Evolutionary conservation across 1,140 invertebrate species (phyloP).

Genomic region (Adelges cooleyi): DNA sequence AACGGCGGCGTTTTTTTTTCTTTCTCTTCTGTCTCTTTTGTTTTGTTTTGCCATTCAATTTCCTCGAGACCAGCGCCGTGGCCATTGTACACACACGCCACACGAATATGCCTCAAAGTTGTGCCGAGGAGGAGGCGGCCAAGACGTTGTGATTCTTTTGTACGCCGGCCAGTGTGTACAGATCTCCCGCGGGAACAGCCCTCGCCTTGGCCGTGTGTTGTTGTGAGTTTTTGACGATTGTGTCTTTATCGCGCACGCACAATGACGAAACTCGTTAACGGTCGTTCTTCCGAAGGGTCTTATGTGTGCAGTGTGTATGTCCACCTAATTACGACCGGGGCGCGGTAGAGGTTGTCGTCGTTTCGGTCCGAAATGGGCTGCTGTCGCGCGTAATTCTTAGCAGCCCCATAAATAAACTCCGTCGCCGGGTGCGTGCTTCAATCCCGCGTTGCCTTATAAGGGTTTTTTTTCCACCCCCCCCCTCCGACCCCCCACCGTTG

Average conservation of each 20-base stretch:
- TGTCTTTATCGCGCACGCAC: slow-evolving; percentile 24
- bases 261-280: slow-evolving; percentile 26
- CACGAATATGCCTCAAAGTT: too few relatives aligned
- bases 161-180: slow-evolving; percentile 7
- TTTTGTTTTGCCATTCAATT: slow-evolving; percentile 2
- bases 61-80: not conserved
- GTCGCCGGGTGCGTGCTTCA: slow-evolving; percentile 14
- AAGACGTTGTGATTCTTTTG: slow-evolving; percentile 26
- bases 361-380: slow-evolving; percentile 6
- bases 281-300: slow-evolving; percentile 18
- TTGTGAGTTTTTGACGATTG: slow-evolving; percentile 5
- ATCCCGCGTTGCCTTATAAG: not conserved
- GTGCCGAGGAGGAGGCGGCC: not conserved
- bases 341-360: slow-evolving; percentile 21
- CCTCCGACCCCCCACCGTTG: not conserved
- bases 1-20: not conserved
- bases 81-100: not conserved
- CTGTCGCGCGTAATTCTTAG: slow-evolving; percentile 27
- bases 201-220: not conserved
- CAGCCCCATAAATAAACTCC: slow-evolving; percentile 20
- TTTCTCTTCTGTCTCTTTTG: not conserved
- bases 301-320: not conserved
- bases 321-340: slow-evolving; percentile 23
- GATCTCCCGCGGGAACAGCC: slow-evolving; percentile 22
- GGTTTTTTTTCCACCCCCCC: not conserved